phyloP scores from a whole-genome alignment of 2,888 invertebrate species.

The Rhagonycha lutea region DNA sequence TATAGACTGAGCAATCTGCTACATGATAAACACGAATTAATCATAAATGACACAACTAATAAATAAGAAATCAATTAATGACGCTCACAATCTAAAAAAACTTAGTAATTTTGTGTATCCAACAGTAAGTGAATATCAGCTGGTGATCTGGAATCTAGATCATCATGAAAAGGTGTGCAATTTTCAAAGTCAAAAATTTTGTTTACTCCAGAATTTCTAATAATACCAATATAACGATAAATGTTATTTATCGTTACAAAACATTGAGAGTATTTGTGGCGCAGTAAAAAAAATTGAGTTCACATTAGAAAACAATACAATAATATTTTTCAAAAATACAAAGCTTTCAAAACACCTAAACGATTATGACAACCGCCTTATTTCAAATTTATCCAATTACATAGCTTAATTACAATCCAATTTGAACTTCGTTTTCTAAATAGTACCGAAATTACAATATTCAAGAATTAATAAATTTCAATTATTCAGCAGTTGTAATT shows the following conservation, averaged over 20 bases:
- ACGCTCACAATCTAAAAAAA: neutral
- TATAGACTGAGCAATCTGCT: neutral
- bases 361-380: neutral
- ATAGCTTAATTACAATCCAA: neutral
- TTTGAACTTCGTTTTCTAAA: neutral
- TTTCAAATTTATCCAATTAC: neutral
- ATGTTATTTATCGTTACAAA: neutral
- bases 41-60: neutral
- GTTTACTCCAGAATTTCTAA: neutral
- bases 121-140: neutral
- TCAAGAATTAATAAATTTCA: neutral
- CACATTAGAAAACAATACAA: neutral
- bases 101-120: neutral
- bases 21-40: neutral
- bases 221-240: neutral
- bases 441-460: neutral
- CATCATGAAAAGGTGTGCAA: neutral
- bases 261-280: neutral
- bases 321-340: neutral
- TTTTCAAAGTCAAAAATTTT: neutral
- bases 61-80: neutral
- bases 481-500: neutral
- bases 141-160: neutral
- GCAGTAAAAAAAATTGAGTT: neutral
- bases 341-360: neutral